Evolutionary conservation across 2,113 vertebrate species (phyloP), one percentile per base, ranked within the genome.

Genomic region (Peromyscus leucopus): DNA sequence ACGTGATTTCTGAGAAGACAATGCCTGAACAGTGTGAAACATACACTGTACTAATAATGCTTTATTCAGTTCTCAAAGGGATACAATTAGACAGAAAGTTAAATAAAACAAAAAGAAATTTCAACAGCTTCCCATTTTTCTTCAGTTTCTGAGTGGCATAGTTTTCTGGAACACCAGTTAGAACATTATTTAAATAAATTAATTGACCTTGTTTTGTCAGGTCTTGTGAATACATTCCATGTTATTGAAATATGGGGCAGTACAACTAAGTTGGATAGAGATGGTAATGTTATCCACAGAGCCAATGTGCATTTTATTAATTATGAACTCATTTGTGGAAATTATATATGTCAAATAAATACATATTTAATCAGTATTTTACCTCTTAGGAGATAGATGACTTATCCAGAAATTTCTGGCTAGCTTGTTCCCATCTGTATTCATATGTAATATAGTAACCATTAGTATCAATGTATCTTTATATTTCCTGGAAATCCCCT

Each of bases 331-430:
- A 80, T 59, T 61, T 75, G 24, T 71, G 33, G 55, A 74, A 89
- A 76, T 93, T 75, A 87, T 28, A 51, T 15, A n/a, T 83, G 61
- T 19, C 91, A 93, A 65, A 74, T 82, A 89, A 96, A 89, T 86
- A 89, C 26, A 36, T 55, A 59, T 88, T 95, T 96, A 96, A 55
- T 84, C 78, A 79, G 12, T 94, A 90, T 90, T 93, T 31, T 0
- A 36, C 5, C 17, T 78, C 74, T 91, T 46, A 76, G 19, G 16
- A 63, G 33, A 94, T 33, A 92, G 21, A 61, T 19, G 82, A 12
- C 67, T 61, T 94, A 91, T 65, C 46, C 93, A 94, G 48, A 90
- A 91, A 95, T 94, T 94, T 96, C 67, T 63, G 42, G 75, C 26
- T 63, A 51, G 55, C 94, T 94, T 92, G 55, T 31, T 95, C 13